Conservation (phyloP, 2,113 vertebrate species). For the Microcebus tavaratra region DNA sequence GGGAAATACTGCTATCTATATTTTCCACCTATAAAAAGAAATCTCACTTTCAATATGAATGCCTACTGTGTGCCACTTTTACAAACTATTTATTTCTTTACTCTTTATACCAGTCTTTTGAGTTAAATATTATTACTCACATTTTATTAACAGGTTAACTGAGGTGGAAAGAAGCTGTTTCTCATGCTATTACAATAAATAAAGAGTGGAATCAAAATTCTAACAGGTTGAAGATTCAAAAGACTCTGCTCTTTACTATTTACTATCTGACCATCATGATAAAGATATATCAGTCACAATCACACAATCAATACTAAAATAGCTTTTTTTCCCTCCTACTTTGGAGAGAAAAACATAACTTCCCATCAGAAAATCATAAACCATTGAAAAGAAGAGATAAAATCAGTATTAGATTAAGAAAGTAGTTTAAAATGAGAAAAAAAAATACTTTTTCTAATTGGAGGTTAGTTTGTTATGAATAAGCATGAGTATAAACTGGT, state of each 20-base stretch:
- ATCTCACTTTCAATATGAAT: not conserved
- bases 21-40: not conserved
- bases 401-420: not conserved
- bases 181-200: not conserved
- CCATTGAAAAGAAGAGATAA: not conserved
- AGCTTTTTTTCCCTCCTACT: not conserved
- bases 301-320: not conserved
- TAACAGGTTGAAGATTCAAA: not conserved
- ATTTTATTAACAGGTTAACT: not conserved
- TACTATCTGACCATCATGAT: not conserved
- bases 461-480: not conserved
- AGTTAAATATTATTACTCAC: not conserved
- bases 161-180: not conserved
- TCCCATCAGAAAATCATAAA: constrained; percentile 8
- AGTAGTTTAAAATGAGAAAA: not conserved
- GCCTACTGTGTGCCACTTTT: not conserved
- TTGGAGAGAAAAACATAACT: not conserved
- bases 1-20: not conserved
- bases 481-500: not conserved
- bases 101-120: not conserved
- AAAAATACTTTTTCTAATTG: not conserved
- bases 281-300: not conserved
- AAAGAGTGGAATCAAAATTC: not conserved
- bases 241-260: not conserved
- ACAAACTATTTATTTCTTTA: not conserved